Base-by-base conservation (phyloP, 37 sponge, comb jelly and placozoan genomes). In the Crambe crambe region DNA sequence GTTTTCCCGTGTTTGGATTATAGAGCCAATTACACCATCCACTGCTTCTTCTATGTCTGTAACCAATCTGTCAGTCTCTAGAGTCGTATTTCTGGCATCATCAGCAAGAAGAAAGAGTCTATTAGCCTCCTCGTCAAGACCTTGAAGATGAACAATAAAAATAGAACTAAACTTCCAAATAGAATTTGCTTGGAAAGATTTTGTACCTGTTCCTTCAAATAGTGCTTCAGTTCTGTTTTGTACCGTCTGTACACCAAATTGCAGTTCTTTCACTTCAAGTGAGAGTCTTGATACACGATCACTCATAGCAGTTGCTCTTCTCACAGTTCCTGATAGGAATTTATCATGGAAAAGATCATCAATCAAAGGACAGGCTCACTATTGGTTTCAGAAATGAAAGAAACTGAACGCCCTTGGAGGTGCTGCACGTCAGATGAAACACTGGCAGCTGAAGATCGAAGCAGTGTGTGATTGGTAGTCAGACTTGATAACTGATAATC, bases 11-110 rank as follows among this genome's bases (percentile, higher is more conserved):
- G 71, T 70, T 71, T 42, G 42, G 27, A 2, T 2, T 10, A 57
- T 42, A 36, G 44, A 36, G 17, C 27, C 27, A 12, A 39, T 27
- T 70, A 80, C 72, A 56, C n/a, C 60, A n/a, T 8, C 60, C n/a
- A 80, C 37, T 60, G 31, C 57, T 60, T 32, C 72, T 42, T 56
- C 80, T 37, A 56, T 15, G 17, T 2, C 27, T 22, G 29, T n/a
- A 65, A 80, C 72, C 40, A 37, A 37, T 60, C 57, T 57, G 21
- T 39, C 59, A 0, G 57, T 70, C 26, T 31, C 70, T 12, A 59
- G 58, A 26, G 64, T 63, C 25, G 2, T 43, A 29, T 62, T 77
- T 26, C 42, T 38, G 2, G 77, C 42, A 20, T 29, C 43, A n/a
- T 38, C 26, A 22, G 72, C 70, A 25, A 10, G 2, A 5, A 31